These are phyloP conservation scores for Lamproptera curius DNA, from an alignment of 2,888 invertebrate genomes.

Conservation along the genomic window DNA sequence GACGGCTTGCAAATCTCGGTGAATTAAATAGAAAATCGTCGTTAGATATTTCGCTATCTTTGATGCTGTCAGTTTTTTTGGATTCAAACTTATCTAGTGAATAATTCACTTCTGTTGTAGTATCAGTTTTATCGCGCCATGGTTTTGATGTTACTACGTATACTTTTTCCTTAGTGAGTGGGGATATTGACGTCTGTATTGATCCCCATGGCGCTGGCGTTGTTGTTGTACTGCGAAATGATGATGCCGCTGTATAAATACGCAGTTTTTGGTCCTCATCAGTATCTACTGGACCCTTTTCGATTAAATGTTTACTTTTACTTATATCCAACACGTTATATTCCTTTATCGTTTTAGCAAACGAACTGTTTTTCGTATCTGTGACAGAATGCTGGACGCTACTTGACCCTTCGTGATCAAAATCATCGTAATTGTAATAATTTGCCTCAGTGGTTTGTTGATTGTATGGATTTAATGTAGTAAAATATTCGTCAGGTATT, in stretches of 20 bases:
- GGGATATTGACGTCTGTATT: constrained; percentile 84
- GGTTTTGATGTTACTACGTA: constrained; percentile 90
- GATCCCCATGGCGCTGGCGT: constrained; percentile 81
- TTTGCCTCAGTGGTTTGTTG: constrained; percentile 49
- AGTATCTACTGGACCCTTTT: constrained; percentile 41
- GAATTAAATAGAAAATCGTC: constrained; percentile 61
- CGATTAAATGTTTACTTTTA: constrained; percentile 41
- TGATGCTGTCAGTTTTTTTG: constrained; percentile 46
- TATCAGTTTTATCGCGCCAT: constrained; percentile 52
- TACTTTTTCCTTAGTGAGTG: constrained; percentile 87
- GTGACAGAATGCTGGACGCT: constrained; percentile 63
- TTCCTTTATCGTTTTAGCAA: constrained; percentile 42
- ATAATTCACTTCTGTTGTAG: constrained; percentile 48
- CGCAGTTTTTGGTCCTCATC: constrained; percentile 54
- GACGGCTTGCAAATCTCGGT: constrained; percentile 77
- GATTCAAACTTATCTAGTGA: constrained; percentile 50
- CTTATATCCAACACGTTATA: constrained; percentile 57
- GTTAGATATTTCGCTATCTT: constrained; percentile 36
- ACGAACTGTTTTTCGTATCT: constrained; percentile 44
- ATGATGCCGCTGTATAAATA: constrained; percentile 63
- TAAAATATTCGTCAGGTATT: constrained; percentile 87
- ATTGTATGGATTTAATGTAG: constrained; percentile 73
- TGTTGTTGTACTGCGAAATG: constrained; percentile 56
- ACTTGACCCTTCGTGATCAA: constrained; percentile 70
- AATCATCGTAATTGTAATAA: constrained; percentile 56